Base-by-base conservation (phyloP, 2,888 invertebrate species). In the Pterobdella sp. region DNA sequence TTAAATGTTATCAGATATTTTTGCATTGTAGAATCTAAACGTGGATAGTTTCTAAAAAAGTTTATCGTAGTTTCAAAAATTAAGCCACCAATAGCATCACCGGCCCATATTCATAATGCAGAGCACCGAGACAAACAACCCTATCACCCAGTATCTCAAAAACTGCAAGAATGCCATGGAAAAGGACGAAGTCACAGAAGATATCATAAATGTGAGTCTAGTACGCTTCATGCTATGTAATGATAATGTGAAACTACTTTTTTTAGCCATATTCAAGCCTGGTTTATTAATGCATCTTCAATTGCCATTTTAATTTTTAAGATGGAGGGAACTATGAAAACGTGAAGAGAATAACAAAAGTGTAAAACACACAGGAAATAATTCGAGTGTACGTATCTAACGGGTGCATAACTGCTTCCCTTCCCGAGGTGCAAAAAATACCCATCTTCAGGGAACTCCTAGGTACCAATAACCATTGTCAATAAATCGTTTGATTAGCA, bases 351-450 rank as follows among this genome's bases (percentile, higher is more conserved):
- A n/a, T n/a, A n/a, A n/a, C n/a, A n/a, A n/a, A n/a, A n/a, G n/a
- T n/a, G n/a, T n/a, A n/a, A n/a, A n/a, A n/a, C n/a, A 56, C 35
- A 35, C 1, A 73, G 69, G 56, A 31, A 4, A 26, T 68, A 18
- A 31, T 52, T 22, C 36, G 60, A n/a, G 68, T 34, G 26, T 56
- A 73, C 36, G 35, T 22, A 18, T 60, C 29, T 36, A 73, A 68
- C 26, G 73, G 63, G 32, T 71, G 71, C 26, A 29, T 71, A 18
- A 7, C 63, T 2, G 56, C 63, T 22, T 29, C 63, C 14, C 26
- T 71, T 32, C 71, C 71, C 18, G 71, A 71, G 18, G 71, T 60
- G 26, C 71, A 71, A n/a, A 26, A 34, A 1, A 31, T 71, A 26
- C 71, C 71, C 1, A 63, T 71, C 7, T 31, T 71, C 34, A 56